Conservation (phyloP, 30 jellyfish, hydroid and myxozoan genomes). For the Turritopsis dohrnii region DNA sequence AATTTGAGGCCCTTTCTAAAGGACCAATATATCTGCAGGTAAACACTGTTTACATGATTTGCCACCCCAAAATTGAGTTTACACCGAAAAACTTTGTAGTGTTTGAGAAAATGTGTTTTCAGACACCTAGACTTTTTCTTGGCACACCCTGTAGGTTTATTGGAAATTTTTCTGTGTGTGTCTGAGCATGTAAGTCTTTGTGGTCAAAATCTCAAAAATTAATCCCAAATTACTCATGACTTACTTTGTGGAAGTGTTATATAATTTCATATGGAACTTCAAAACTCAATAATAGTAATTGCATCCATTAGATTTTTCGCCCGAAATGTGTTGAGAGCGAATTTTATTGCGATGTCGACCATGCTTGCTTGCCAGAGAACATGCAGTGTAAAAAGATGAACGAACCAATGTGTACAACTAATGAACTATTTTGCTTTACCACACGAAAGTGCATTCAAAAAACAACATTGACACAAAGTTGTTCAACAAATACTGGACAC, state of each 20-base stretch:
- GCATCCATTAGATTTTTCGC: conserved; percentile 56
- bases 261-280: no score
- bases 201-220: no score
- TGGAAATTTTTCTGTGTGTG: no score
- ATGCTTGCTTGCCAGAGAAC: conserved; percentile 44
- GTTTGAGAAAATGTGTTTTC: no score
- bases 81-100: no score
- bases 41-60: neutral
- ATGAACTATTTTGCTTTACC: conserved; percentile 69
- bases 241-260: no score
- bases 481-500: neutral
- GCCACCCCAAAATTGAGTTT: neutral
- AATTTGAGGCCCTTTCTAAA: conserved; percentile 54
- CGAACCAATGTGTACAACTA: conserved; percentile 38
- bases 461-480: neutral
- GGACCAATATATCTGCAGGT: conserved; percentile 81
- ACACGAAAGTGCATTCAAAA: conserved; percentile 64
- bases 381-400: conserved; percentile 31
- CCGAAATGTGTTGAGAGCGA: conserved; percentile 60
- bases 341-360: conserved; percentile 48
- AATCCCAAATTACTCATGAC: no score
- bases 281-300: no score
- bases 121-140: no score
- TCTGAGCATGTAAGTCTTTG: no score
- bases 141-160: no score